Percentiles rank a stretch among this genome's conserved stretches.
Evolutionary conservation across 2,113 vertebrate species (phyloP).

Genomic region (Nerophis lumbriciformis): DNA sequence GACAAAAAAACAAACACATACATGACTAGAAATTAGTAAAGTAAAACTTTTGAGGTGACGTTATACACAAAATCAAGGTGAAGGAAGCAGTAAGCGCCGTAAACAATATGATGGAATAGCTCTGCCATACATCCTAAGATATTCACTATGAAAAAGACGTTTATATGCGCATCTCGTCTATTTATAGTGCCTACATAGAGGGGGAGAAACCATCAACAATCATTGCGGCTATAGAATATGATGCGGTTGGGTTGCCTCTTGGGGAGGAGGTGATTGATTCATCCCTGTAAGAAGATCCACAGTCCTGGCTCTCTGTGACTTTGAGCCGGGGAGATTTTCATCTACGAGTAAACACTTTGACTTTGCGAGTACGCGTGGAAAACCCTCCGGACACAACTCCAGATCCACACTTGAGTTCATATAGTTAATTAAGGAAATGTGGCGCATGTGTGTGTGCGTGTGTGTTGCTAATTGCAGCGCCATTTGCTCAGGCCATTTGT

Average conservation of each 20-base stretch:
- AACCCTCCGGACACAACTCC: background rate
- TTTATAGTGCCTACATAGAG: background rate
- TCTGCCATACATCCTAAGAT: too few relatives aligned
- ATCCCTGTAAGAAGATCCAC: slow-evolving; percentile 28
- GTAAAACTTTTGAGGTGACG: too few relatives aligned
- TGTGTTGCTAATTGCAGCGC: slow-evolving; percentile 20
- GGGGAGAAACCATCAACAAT: slow-evolving; percentile 19
- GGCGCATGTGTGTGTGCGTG: background rate
- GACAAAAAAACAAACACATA: too few relatives aligned
- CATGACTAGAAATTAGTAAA: too few relatives aligned
- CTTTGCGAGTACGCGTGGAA: slow-evolving; percentile 9
- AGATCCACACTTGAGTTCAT: too few relatives aligned
- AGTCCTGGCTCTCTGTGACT: background rate
- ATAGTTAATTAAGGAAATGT: too few relatives aligned
- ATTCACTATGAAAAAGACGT: too few relatives aligned
- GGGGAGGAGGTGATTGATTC: slow-evolving; percentile 22
- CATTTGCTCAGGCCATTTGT: slow-evolving; percentile 51
- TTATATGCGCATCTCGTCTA: too few relatives aligned
- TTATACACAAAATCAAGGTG: too few relatives aligned
- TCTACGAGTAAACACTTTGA: slow-evolving; percentile 13
- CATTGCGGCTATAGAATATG: slow-evolving; percentile 5
- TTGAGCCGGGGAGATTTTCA: slow-evolving; percentile 20
- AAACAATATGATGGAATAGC: too few relatives aligned
- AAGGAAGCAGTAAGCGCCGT: too few relatives aligned
- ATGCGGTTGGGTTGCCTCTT: slow-evolving; percentile 5